phyloP scores from a whole-genome alignment of 2,888 invertebrate species.

The Xanthorhoe spadicearia region DNA sequence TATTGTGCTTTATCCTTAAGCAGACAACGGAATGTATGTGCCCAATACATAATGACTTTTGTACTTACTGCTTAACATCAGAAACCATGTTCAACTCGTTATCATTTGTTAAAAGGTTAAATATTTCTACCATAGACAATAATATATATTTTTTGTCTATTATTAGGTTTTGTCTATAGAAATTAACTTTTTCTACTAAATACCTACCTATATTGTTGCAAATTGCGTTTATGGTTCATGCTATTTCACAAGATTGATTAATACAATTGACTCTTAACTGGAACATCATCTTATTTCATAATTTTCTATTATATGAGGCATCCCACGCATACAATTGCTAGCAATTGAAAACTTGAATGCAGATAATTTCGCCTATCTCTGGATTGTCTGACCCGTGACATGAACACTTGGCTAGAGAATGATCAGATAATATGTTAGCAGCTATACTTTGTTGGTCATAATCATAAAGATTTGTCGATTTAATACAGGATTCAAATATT shows the following conservation, averaged over 20 bases:
- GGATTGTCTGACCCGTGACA: slow-evolving; percentile 1
- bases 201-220: neutral
- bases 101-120: neutral
- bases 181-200: too few relatives aligned
- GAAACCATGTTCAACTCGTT: neutral
- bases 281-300: neutral
- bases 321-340: neutral
- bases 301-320: neutral
- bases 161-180: too few relatives aligned
- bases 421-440: neutral
- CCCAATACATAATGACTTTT: slow-evolving; percentile 38
- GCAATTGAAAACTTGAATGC: neutral
- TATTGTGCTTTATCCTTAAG: slow-evolving; percentile 15
- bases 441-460: neutral
- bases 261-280: neutral
- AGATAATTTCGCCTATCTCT: slow-evolving; percentile 3
- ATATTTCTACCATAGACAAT: neutral
- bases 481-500: too few relatives aligned
- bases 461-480: too few relatives aligned
- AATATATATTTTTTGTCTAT: too few relatives aligned
- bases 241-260: neutral
- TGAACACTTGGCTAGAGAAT: neutral
- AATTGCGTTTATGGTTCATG: neutral
- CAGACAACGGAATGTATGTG: slow-evolving; percentile 22
- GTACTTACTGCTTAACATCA: slow-evolving; percentile 31